Base-by-base conservation (phyloP, 2,888 invertebrate genomes). In the Lottia gigantea region DNA sequence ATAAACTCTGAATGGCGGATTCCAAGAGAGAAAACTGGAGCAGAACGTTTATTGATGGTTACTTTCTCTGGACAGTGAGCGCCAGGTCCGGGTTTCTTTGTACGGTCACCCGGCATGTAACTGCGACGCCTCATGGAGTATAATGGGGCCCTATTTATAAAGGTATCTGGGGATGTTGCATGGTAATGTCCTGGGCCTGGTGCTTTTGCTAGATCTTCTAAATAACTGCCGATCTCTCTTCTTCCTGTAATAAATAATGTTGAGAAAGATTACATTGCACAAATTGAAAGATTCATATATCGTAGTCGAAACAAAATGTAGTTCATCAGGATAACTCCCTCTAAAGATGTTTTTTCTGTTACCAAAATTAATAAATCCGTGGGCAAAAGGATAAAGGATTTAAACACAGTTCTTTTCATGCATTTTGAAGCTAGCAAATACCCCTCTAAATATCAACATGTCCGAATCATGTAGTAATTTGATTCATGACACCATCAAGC, bases 1-100 rank as follows among this genome's bases (percentile, higher is more conserved):
- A 83, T 76, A 77, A 85, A 89, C 68, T 85, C 84, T 14, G 88
- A 86, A 78, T 89, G 89, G 45, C 88, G 83, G 68, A 90, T 85
- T 11, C 90, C 90, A 70, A 90, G 88, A 64, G 86, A 86, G 77
- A 85, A 86, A 61, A 80, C 77, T 4, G 89, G 89, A 15, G 85
- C 80, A 15, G 75, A 69, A n/a, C 64, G 71, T 23, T 71, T 71
- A 67, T 77, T 81, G 26, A 80, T 78, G 71, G 77, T 78, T 89
- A 96, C 97, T 92, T 95, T 95, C 91, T 97, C 97, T n/a, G 96
- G 96, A 77, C 93, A 94, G 89, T 97, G 95, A 75, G 95, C 94
- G 81, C 96, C 97, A 72, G 97, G 97, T 75, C 96, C 97, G 31
- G 95, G 95, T 86, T 94, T 94, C 83, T 91, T 91, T 49, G 94